phyloP scores from a whole-genome alignment of 2,888 invertebrate genomes.

The Drosophila paramelanica region DNA sequence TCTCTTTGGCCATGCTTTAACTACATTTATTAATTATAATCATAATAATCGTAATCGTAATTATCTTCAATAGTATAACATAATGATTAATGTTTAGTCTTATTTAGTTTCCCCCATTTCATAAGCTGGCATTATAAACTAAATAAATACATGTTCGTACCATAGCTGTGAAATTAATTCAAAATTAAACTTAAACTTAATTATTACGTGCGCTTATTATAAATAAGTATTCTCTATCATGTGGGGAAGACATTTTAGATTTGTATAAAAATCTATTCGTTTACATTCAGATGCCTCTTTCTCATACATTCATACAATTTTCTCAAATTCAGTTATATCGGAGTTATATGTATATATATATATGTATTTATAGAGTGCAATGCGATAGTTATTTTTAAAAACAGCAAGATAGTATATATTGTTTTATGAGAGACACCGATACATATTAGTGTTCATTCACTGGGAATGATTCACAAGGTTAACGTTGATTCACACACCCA shows the following conservation, averaged over 20 bases:
- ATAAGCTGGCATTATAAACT: constrained; percentile 50
- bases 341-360: constrained; percentile 8
- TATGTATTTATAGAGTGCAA: constrained; percentile 31
- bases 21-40: constrained; percentile 27
- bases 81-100: constrained; percentile 53
- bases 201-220: constrained; percentile 8
- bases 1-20: constrained; percentile 62
- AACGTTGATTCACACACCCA: constrained; percentile 30
- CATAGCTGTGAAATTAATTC: constrained; percentile 10
- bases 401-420: constrained; percentile 41
- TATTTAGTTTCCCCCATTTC: constrained; percentile 58
- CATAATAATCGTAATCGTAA: constrained; percentile 28
- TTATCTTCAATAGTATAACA: constrained; percentile 32
- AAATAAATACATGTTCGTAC: constrained; percentile 45
- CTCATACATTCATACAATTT: neutral
- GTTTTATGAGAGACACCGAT: constrained; percentile 21
- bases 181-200: constrained; percentile 13
- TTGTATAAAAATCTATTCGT: constrained; percentile 50
- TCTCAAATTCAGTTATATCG: constrained; percentile 9
- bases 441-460: constrained; percentile 17
- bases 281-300: constrained; percentile 7
- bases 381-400: constrained; percentile 33
- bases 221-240: constrained; percentile 38
- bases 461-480: neutral
- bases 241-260: constrained; percentile 58